phyloP scores from a whole-genome alignment of 2,113 vertebrate genomes.

The Antigone vipio region DNA sequence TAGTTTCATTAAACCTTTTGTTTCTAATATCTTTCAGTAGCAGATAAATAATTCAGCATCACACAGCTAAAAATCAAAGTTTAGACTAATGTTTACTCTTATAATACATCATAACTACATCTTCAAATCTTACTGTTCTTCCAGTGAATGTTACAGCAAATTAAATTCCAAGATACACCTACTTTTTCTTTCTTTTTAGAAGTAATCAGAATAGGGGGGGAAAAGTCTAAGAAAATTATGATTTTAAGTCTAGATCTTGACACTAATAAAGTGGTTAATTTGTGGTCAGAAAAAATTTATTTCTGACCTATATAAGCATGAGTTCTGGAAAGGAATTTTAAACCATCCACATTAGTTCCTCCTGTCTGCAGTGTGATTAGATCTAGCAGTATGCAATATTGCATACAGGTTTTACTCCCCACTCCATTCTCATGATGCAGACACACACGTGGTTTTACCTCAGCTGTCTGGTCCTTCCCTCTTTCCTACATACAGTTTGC shows the following conservation, averaged over 20 bases:
- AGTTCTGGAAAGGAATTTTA: neutral
- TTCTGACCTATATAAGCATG: neutral
- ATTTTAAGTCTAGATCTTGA: neutral
- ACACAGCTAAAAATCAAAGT: neutral
- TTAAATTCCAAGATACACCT: neutral
- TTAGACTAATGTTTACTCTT: neutral
- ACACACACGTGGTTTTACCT: accelerated
- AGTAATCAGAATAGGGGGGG: neutral
- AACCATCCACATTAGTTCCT: neutral
- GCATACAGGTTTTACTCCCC: neutral
- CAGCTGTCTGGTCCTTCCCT: neutral
- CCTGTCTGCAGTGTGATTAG: neutral
- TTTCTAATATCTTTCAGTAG: neutral
- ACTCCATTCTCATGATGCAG: neutral
- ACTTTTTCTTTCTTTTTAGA: neutral
- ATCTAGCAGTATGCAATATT: neutral
- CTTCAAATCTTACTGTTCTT: neutral
- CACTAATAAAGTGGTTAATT: neutral
- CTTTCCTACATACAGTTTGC: neutral
- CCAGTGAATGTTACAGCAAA: neutral
- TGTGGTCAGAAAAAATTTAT: neutral
- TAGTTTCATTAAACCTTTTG: neutral
- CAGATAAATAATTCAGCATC: neutral
- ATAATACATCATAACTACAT: neutral
- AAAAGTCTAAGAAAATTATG: neutral